Evolutionary conservation across 2,113 vertebrate genomes (phyloP).

Genomic region (Pangasianodon gigas): DNA sequence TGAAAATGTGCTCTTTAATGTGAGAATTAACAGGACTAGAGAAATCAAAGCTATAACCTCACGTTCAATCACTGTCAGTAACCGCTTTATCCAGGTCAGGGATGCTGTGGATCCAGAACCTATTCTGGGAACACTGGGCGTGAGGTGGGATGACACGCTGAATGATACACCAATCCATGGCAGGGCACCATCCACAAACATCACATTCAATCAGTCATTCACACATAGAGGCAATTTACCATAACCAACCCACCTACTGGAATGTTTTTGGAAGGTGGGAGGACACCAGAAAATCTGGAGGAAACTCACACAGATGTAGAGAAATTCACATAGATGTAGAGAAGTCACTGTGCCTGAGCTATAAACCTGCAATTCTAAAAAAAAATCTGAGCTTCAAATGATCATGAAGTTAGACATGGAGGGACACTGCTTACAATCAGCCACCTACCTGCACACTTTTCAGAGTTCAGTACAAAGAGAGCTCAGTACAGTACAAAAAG

Average conservation of each 20-base stretch:
- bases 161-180: background rate
- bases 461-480: slow-evolving; percentile 6
- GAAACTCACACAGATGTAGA: background rate
- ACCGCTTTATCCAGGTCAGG: background rate
- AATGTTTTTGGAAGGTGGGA: background rate
- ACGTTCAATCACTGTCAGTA: background rate
- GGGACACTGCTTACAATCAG: background rate
- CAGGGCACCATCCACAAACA: background rate
- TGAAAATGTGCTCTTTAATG: background rate
- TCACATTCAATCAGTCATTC: background rate
- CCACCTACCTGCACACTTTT: background rate
- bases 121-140: background rate
- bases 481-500: background rate
- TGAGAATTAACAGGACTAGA: background rate
- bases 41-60: background rate
- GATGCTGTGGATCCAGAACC: background rate
- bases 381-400: background rate
- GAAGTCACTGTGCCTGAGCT: background rate
- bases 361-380: background rate
- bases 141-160: no score
- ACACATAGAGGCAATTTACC: background rate
- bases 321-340: background rate
- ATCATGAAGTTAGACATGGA: background rate
- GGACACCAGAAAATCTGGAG: background rate
- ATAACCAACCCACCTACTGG: background rate